phyloP scores from a whole-genome alignment of 2,797 vertebrate genomes.

The Periophthalmus magnuspinnatus region DNA sequence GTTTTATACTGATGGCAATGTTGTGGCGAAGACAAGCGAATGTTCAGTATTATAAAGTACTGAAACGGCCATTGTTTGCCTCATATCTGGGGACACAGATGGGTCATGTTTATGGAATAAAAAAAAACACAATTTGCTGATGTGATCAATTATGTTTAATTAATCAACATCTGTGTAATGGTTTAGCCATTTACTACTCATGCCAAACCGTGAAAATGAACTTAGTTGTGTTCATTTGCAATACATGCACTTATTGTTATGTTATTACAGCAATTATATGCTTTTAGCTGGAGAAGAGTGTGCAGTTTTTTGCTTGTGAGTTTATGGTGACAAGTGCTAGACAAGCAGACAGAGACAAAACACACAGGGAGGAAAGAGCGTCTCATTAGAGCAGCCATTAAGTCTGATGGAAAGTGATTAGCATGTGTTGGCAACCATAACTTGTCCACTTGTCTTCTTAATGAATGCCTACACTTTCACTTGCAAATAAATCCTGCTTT shows the following conservation, averaged over 20 bases:
- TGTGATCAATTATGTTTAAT: too few relatives aligned
- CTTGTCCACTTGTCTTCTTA: conserved; percentile 28
- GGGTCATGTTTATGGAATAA: too few relatives aligned
- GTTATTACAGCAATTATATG: conserved; percentile 23
- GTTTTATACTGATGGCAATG: background rate
- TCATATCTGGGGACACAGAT: too few relatives aligned
- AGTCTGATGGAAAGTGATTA: conserved; percentile 59
- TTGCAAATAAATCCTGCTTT: conserved; percentile 7
- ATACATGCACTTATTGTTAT: background rate
- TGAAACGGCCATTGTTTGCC: too few relatives aligned
- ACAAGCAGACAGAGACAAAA: conserved; percentile 20
- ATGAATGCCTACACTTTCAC: conserved; percentile 36
- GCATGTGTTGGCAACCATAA: conserved; percentile 38
- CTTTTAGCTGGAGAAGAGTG: conserved; percentile 15
- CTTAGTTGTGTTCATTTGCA: background rate
- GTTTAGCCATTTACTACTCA: background rate
- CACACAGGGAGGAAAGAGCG: conserved; percentile 30
- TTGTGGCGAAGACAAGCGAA: background rate
- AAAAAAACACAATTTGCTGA: too few relatives aligned
- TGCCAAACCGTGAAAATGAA: background rate
- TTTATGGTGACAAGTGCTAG: conserved; percentile 13
- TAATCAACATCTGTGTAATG: background rate
- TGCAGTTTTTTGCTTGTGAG: conserved; percentile 6
- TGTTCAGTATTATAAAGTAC: too few relatives aligned
- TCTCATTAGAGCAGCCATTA: conserved; percentile 46